Base-by-base conservation (phyloP, 2,113 vertebrate genomes). In the Guaruba guarouba region DNA sequence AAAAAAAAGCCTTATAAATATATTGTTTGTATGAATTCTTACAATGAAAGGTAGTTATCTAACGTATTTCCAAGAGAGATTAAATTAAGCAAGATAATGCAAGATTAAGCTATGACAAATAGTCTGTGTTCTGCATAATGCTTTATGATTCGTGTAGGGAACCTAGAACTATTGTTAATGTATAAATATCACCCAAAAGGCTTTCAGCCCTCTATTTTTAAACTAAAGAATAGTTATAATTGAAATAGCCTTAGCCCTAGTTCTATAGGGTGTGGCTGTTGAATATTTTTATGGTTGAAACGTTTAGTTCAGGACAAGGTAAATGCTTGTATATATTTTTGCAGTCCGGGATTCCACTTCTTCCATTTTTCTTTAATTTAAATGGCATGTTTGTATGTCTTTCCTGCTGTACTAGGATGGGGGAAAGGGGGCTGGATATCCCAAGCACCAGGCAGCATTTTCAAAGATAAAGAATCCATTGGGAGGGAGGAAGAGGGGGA, bases 191-290 rank as follows among this genome's bases (percentile, higher is more conserved):
- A 96, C 95, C 96, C 95, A 97, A 97, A 98, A 98, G 98, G 98
- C 98, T 98, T 96, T 98, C 96, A 97, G 97, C 98, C 98, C 97
- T 98, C 97, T 98, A 98, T 98, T 98, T 98, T 98, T 98, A 98
- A 98, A 98, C 98, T 96, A 97, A 97, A 98, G 91, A 98, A 97
- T 98, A 98, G 98, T 91, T 98, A 97, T 98, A 98, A 98, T 97
- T 98, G 96, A 98, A 97, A 97, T 97, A 98, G 98, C 95, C 95
- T 84, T 93, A 90, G 97, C 98, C 97, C 98, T 98, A 98, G 98
- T 98, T 98, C 97, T 98, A 98, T 98, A 98, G 98, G 98, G 98
- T 97, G 82, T 94, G 98, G 98, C 97, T 98, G 96, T 97, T 97
- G 91, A 97, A 98, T 98, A 98, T 98, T 98, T 98, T 98, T 98